These are phyloP conservation scores for Schizaphis graminum DNA, from an alignment of 2,888 invertebrate genomes.

Conservation along the genomic window DNA sequence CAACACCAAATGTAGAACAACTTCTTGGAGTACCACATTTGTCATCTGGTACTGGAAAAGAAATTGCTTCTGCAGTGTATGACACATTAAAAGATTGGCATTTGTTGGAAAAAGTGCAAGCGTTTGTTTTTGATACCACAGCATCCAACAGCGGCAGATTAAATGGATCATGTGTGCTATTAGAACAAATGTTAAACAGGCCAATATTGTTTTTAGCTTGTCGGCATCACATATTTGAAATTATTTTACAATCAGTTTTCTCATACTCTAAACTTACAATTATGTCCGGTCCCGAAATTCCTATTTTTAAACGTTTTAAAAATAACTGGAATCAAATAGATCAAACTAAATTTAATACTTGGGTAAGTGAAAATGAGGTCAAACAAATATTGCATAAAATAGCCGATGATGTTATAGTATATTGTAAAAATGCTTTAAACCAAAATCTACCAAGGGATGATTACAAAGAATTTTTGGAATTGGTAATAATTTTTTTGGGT, in stretches of 20 bases:
- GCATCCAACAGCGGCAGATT: slow-evolving; percentile 32
- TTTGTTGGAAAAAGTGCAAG: slow-evolving; percentile 41
- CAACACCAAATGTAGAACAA: slow-evolving; percentile 42
- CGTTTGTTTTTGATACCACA: slow-evolving; percentile 46
- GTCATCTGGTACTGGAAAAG: slow-evolving; percentile 38
- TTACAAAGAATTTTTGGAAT: too few relatives aligned
- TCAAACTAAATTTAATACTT: too few relatives aligned
- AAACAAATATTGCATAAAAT: not conserved
- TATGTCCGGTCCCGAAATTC: too few relatives aligned
- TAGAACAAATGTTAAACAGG: slow-evolving; percentile 27
- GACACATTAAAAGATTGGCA: slow-evolving; percentile 17
- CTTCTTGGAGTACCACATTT: slow-evolving; percentile 39
- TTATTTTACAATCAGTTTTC: slow-evolving; percentile 52
- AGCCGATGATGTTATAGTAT: slow-evolving; percentile 4
- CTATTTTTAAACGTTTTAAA: slow-evolving; percentile 48
- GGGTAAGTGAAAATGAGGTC: not conserved
- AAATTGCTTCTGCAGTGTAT: slow-evolving; percentile 28
- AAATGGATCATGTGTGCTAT: slow-evolving; percentile 44
- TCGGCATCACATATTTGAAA: slow-evolving; percentile 64
- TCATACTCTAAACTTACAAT: slow-evolving; percentile 43
- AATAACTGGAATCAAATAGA: slow-evolving; percentile 37
- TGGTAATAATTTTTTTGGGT: too few relatives aligned
- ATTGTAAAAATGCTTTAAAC: too few relatives aligned
- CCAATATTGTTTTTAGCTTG: too few relatives aligned
- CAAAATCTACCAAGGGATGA: too few relatives aligned